Conservation (phyloP, 2,113 vertebrate species). For the Zingel zingel region DNA sequence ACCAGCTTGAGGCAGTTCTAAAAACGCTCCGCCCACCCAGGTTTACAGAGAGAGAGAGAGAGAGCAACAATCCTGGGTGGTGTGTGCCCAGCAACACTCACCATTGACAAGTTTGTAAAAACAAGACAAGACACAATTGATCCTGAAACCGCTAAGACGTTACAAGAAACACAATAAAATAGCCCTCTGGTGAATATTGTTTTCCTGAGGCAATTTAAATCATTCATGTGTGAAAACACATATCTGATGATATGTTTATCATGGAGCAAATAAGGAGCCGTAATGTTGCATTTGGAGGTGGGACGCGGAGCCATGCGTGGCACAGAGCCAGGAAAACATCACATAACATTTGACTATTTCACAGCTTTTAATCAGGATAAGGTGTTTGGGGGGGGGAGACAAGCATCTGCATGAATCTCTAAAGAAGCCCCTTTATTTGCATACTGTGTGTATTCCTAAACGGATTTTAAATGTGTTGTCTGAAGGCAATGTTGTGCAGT, state of each 20-base stretch:
- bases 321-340: background rate
- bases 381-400: too few species aligned
- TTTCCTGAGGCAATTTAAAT: background rate
- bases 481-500: background rate
- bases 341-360: background rate
- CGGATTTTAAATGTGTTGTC: background rate
- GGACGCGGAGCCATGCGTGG: background rate
- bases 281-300: background rate
- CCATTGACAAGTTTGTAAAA: background rate
- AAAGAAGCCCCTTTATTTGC: background rate
- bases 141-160: background rate
- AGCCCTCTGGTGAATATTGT: background rate
- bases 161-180: background rate
- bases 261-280: background rate
- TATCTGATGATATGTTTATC: background rate
- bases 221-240: background rate
- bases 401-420: background rate
- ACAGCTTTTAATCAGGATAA: constrained; percentile 11
- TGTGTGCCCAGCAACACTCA: background rate
- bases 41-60: background rate
- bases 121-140: background rate
- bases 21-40: background rate
- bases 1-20: background rate
- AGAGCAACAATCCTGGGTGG: background rate
- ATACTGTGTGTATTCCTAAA: background rate